Conservation (phyloP, 2,113 vertebrate genomes). For the Mionectes macconnelli region DNA sequence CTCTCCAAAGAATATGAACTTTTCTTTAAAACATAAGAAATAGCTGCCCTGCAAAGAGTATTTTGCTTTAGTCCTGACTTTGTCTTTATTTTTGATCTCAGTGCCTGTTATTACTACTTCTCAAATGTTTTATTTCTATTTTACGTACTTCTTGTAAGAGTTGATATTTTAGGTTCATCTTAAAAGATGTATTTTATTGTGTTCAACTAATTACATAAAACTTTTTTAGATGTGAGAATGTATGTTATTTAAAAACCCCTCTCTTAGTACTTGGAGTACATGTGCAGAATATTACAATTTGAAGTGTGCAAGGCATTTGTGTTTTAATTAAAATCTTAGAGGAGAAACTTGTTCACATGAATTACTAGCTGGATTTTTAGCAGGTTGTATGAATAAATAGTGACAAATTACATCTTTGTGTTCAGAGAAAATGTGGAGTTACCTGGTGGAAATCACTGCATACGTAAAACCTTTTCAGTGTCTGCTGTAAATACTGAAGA, state of each 20-base stretch:
- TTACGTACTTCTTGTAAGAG: not conserved
- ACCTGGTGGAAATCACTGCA: constrained; percentile 73
- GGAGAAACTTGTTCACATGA: constrained; percentile 71
- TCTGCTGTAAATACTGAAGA: constrained; percentile 78
- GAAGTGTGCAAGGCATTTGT: constrained; percentile 64
- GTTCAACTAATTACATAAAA: not conserved
- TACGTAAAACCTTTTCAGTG: constrained; percentile 74
- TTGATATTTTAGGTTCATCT: not conserved
- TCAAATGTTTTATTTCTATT: not conserved
- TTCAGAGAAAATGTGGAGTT: constrained; percentile 71
- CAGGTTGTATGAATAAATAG: constrained; percentile 72
- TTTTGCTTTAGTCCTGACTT: not conserved
- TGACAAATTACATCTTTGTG: constrained; percentile 76
- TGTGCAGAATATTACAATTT: constrained; percentile 43
- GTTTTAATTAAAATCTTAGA: constrained; percentile 74
- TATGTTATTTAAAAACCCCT: constrained; percentile 20
- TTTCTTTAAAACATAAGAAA: constrained; percentile 27
- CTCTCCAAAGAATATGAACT: constrained; percentile 37
- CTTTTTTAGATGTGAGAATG: constrained; percentile 26
- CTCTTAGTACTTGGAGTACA: constrained; percentile 16
- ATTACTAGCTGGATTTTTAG: constrained; percentile 72
- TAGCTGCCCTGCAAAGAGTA: not conserved
- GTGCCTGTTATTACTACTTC: not conserved
- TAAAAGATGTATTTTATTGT: not conserved
- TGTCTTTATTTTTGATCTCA: not conserved